phyloP scores from a whole-genome alignment of 2,113 vertebrate species.

The Prochilodus magdalenae region DNA sequence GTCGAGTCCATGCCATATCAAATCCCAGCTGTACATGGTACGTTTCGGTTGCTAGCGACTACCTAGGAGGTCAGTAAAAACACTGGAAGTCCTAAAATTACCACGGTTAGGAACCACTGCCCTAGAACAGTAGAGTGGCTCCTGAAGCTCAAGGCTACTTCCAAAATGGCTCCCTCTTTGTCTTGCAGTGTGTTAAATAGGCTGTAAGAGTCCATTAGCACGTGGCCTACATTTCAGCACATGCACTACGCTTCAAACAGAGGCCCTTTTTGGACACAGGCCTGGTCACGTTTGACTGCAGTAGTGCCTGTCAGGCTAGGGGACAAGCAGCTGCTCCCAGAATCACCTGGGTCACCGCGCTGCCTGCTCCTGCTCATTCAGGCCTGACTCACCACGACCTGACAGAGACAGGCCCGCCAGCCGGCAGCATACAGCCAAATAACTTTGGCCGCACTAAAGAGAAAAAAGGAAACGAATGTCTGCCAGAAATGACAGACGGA shows the following conservation, averaged over 20 bases:
- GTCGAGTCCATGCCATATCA: too few species aligned
- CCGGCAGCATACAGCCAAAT: constrained; percentile 2
- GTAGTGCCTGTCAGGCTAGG: not conserved
- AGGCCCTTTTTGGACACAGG: not conserved
- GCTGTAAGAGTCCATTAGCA: constrained; percentile 14
- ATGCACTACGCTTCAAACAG: not conserved
- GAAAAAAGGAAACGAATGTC: not conserved
- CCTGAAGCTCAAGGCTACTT: not conserved
- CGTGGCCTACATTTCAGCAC: constrained; percentile 1
- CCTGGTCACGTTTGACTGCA: not conserved
- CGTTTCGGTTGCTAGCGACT: too few species aligned
- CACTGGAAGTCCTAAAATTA: too few species aligned
- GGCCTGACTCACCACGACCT: not conserved
- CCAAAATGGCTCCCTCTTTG: not conserved
- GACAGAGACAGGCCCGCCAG: not conserved
- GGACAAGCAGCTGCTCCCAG: not conserved
- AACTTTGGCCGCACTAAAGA: not conserved
- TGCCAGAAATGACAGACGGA: not conserved
- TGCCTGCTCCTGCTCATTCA: not conserved
- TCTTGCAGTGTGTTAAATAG: not conserved
- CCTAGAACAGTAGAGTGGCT: not conserved
- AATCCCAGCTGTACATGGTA: too few species aligned
- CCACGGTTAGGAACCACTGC: not conserved
- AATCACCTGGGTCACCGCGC: constrained; percentile 22
- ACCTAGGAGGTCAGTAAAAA: too few species aligned